Evolutionary conservation across 2,797 vertebrate species (phyloP), one percentile per base, ranked within the genome.

Genomic region (Pelochelys cantorii): DNA sequence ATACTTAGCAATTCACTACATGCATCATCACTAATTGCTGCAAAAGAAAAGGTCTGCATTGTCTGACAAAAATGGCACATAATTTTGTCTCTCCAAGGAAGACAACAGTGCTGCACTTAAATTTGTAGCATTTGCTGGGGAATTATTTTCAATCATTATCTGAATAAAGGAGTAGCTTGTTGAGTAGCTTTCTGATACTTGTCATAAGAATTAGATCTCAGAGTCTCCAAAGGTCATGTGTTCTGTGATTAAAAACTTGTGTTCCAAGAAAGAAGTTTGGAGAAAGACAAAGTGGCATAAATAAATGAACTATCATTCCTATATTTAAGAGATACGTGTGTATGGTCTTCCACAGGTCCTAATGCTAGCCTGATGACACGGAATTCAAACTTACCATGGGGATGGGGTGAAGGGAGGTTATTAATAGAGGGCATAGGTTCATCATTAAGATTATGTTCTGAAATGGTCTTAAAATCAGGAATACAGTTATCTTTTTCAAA

Each of bases 1-100:
- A 90, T 96, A 96, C 94, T 98, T 97, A 97, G 95, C 90, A 95
- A 92, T 93, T 97, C 92, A 59, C 89, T 94, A 94, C 89, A 91
- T 85, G 90, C 83, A 95, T 95, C 95, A 83, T 53, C 84, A 94
- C 90, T 97, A 97, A 98, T 97, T 97, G 94, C 81, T 94, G 68
- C 68, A 95, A 94, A 88, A 96, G 88, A 95, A 96, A 97, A 94
- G 86, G 78, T 95, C 93, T 97, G 83, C 75, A 25, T 86, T 95
- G 59, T 57, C 90, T 82, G 89, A 88, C n/a, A 88, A 86, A 75
- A 84, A 71, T 6, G 15, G 84, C 7, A 53, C 2, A 12, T 65
- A 81, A 87, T 92, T 90, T 92, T 90, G 22, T 93, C 37, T 90
- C 81, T 81, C 68, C 52, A 65, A 56, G 83, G 86, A 89, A 94